Evolutionary conservation across 2,797 vertebrate species (phyloP).

Genomic region (Tympanoctomys barrerae): DNA sequence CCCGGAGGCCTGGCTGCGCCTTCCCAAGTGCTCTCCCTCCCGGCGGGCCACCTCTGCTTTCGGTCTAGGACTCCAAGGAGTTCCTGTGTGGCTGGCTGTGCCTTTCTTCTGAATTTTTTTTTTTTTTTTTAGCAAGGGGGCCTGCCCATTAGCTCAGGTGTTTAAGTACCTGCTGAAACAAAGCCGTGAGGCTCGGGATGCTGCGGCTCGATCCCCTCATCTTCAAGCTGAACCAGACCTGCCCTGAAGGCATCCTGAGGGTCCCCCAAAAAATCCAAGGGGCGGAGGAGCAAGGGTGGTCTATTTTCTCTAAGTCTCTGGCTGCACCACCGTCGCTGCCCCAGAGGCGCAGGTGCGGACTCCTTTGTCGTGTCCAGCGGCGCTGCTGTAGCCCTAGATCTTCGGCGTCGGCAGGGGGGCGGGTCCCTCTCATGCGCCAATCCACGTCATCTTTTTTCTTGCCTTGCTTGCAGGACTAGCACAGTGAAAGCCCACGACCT

Average conservation of each 20-base stretch:
- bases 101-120: not conserved
- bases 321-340: not conserved
- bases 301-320: not conserved
- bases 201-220: too few relatives aligned
- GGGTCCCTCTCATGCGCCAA: accelerated
- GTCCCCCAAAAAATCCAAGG: not conserved
- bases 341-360: accelerated
- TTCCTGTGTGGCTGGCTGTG: not conserved
- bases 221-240: too few relatives aligned
- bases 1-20: not conserved
- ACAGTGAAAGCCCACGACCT: not conserved
- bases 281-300: not conserved
- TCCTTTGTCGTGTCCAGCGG: not conserved
- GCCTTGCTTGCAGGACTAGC: accelerated
- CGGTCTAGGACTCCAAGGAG: not conserved
- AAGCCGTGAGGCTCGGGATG: too few relatives aligned
- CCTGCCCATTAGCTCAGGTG: too few relatives aligned
- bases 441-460: not conserved
- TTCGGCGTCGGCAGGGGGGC: accelerated
- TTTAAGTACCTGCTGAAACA: too few relatives aligned
- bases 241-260: too few relatives aligned
- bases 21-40: not conserved
- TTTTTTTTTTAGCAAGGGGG: too few relatives aligned
- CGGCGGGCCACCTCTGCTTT: not conserved
- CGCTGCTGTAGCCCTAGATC: not conserved